Evolutionary conservation across 2,888 invertebrate genomes (phyloP), one percentile per base, ranked within the genome.

Genomic region (Anaspis maculata): DNA sequence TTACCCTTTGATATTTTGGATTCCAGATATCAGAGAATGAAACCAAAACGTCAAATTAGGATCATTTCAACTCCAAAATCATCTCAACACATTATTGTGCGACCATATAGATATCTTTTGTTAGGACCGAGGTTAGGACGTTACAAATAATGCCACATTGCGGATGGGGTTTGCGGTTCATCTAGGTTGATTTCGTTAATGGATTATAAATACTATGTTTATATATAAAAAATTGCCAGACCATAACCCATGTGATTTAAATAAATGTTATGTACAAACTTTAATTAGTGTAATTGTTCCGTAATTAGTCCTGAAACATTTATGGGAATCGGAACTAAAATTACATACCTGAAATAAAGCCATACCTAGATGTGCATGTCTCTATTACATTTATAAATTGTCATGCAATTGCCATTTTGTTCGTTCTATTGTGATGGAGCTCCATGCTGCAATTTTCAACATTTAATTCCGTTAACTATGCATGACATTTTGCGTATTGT

Each of bases 331-430:
- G 49, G 46, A 50, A 46, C 39, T 37, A 31, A 54, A 56, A 57
- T 57, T 51, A 54, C 40, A 54, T 39, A 36, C 37, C 44, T 49
- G 47, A 49, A 50, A 50, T 53, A 52, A 55, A 50, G 45, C 46
- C n/a, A n/a, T 54, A 52, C 52, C 51, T 53, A 53, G 53, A 57
- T 56, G 55, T 56, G 55, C 56, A 57, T 56, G 56, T 56, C 50
- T 54, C 45, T 48, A 49, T 52, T 48, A 46, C 46, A 45, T 53
- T 45, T 39, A 46, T 45, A 48, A 49, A 51, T 53, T 37, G 48
- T 46, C 51, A 49, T 52, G 51, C 52, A 46, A 52, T 48, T 49
- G 48, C 42, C 50, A 42, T 51, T 51, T 51, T 50, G 49, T 52
- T n/a, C 39, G 37, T 49, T 45, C 39, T 39, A 47, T 51, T 49